Evolutionary conservation across 2,113 vertebrate species (phyloP), one percentile per base, ranked within the genome.

Genomic region (Nothobranchius kuhntae): DNA sequence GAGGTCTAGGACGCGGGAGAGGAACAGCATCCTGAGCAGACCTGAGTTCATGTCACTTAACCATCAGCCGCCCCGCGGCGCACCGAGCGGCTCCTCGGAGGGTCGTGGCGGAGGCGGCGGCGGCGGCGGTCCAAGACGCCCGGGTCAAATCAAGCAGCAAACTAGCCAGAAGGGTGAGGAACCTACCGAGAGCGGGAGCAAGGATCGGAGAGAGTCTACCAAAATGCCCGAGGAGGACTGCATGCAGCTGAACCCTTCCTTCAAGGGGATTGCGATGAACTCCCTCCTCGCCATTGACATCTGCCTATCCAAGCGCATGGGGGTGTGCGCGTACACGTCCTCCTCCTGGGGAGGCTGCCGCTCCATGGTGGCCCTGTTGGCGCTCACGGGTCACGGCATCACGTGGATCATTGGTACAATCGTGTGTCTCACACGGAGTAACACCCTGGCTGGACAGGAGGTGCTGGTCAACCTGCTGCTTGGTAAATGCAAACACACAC

Each of bases 171-270:
- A 74, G 55, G 63, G 57, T 1, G 90, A 92, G 0, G 82, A 92
- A 46, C 77, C 92, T 1, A 64, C 54, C 30, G 89, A 90, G 4
- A 89, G 13, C 13, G 66, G 88, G 87, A 94, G 92, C 85, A 95
- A 91, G 48, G 96, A 96, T 83, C 81, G 92, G 53, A 87, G 92
- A 71, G 95, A 95, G 60, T 90, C 95, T 0, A 83, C 86, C 78
- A 95, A 93, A 81, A 92, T 96, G 85, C 96, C 97, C 0, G 96
- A 98, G 65, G 96, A 98, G 71, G 96, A 98, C 91, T 98, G 97
- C 84, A 99, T 98, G 95, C 97, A 94, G 91, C 94, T 99, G 54
- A 98, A 99, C 91, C 97, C 97, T 6, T 97, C 96, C 13, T 97
- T 98, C 88, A 95, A 93, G 84, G 96, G 95, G 46, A 98, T 99